A percentile compares a stretch with the other conserved stretches of the same genome.
Evolutionary conservation across 2,888 invertebrate species (phyloP).

Genomic region (Thereva unica): DNA sequence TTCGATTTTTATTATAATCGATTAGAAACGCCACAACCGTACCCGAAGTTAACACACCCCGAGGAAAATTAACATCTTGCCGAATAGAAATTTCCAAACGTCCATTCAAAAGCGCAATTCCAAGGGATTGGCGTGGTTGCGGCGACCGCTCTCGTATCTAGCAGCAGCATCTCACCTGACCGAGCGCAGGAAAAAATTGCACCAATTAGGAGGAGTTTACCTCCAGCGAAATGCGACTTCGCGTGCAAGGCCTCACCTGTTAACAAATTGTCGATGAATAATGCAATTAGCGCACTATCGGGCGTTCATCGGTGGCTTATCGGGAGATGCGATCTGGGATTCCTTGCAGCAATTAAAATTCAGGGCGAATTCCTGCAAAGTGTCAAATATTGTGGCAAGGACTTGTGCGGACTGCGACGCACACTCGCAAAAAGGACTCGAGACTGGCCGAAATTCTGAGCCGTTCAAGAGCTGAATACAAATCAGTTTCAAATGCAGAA

Average conservation of each 20-base stretch:
- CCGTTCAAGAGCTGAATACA: too few species aligned
- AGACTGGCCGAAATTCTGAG: too few species aligned
- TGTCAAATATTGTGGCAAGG: conserved; percentile 8
- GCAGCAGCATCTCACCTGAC: conserved; percentile 5
- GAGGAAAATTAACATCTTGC: too few species aligned
- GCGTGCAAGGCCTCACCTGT: conserved; percentile 35
- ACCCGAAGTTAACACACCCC: too few species aligned
- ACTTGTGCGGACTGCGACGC: not conserved
- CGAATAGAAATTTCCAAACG: too few species aligned
- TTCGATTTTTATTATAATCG: too few species aligned
- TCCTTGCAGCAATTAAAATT: conserved; percentile 13
- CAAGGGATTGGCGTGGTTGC: too few species aligned
- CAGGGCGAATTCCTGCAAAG: not conserved
- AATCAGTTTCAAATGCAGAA: too few species aligned
- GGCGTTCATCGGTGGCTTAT: not conserved
- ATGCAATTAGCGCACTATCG: conserved; percentile 33
- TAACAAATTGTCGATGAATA: conserved; percentile 35
- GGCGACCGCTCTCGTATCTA: not conserved
- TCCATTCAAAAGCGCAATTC: too few species aligned
- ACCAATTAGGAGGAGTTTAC: conserved; percentile 30
- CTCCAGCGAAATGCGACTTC: conserved; percentile 36
- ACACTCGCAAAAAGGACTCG: not conserved
- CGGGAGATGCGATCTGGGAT: not conserved
- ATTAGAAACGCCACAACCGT: too few species aligned
- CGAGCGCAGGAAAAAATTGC: conserved; percentile 35